Conservation (phyloP, 2,888 invertebrate genomes). For the Agrenia bidenticulata region DNA sequence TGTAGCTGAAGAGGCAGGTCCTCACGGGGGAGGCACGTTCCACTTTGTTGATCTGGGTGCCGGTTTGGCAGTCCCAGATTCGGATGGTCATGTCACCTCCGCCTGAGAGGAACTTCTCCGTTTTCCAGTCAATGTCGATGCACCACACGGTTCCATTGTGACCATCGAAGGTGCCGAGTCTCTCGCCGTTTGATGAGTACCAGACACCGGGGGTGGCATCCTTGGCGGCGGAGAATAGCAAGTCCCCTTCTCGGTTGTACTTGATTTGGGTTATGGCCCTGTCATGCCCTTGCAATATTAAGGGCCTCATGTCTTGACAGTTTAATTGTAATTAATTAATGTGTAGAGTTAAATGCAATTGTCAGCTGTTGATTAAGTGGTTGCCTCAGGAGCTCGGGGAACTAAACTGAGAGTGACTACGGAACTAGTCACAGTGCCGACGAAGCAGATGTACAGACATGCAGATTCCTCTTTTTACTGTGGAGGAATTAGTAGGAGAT, state of each 20-base stretch:
- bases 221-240: conserved; percentile 93
- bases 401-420: no score
- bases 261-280: conserved; percentile 98
- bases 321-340: no score
- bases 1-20: conserved; percentile 87
- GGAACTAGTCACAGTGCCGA: no score
- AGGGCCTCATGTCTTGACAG: no score
- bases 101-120: conserved; percentile 83
- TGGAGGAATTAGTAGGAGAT: no score
- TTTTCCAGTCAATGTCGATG: conserved; percentile 95
- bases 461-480: no score
- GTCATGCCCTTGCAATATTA: conserved; percentile 98
- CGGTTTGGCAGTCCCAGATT: conserved; percentile 81
- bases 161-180: conserved; percentile 93
- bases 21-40: conserved; percentile 83
- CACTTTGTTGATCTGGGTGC: conserved; percentile 77
- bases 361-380: no score
- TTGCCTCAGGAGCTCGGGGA: no score
- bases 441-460: no score
- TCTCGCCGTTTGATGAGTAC: conserved; percentile 97
- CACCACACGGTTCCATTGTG: conserved; percentile 98
- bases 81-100: conserved; percentile 90
- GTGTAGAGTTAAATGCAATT: no score
- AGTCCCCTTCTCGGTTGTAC: conserved; percentile 96
- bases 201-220: conserved; percentile 96